Percentiles rank a stretch among this genome's conserved stretches.
Evolutionary conservation across 2,888 invertebrate species (phyloP).

Genomic region (Malthinus seriepunctatus): DNA sequence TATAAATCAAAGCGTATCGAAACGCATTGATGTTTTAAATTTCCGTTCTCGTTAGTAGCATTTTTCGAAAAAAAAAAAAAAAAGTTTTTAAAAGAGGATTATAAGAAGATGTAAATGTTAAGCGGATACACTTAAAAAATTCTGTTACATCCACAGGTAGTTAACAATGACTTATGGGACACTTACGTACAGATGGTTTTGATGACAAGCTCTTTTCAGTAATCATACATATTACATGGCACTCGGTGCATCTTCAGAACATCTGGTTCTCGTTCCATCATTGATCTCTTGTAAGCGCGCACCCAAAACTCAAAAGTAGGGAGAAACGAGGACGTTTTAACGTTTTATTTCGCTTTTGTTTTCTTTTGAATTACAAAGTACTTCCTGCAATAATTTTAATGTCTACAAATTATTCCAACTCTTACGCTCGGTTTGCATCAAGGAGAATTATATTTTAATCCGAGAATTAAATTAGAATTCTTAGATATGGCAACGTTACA

Average conservation of each 20-base stretch:
- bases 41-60: too few species aligned
- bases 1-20: too few species aligned
- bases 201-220: slow-evolving; percentile 38
- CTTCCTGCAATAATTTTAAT: slow-evolving; percentile 10
- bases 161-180: slow-evolving; percentile 36
- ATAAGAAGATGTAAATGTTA: too few species aligned
- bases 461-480: too few species aligned
- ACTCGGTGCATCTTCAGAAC: slow-evolving; percentile 30
- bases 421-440: too few species aligned
- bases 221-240: slow-evolving; percentile 43
- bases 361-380: slow-evolving; percentile 6
- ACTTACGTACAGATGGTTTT: slow-evolving; percentile 34
- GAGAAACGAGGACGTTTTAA: slow-evolving; percentile 19
- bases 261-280: slow-evolving; percentile 29
- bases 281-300: slow-evolving; percentile 28
- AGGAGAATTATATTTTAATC: too few species aligned
- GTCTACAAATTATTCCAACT: not conserved
- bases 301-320: slow-evolving; percentile 13
- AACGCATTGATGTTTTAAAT: too few species aligned
- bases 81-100: too few species aligned
- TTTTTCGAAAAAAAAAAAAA: too few species aligned
- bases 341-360: slow-evolving; percentile 19
- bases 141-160: slow-evolving; percentile 26
- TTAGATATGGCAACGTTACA: too few species aligned
- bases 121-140: not conserved